phyloP scores from a whole-genome alignment of 2,113 vertebrate species.

The Neoarius graeffei region DNA sequence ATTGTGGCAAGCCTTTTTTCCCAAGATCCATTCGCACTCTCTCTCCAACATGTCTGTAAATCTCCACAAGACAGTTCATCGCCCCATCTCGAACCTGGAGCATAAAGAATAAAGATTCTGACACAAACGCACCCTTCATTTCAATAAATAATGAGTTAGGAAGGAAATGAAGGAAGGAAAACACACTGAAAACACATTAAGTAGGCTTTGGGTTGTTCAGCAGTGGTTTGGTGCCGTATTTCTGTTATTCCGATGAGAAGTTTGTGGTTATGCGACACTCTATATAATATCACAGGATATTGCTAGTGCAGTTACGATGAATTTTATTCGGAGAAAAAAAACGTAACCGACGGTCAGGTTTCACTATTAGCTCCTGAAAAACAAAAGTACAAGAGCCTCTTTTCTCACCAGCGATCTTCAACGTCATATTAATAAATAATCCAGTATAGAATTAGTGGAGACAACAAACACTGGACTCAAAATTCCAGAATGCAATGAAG shows the following conservation, averaged over 20 bases:
- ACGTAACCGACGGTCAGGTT: too few relatives aligned
- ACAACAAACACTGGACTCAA: too few relatives aligned
- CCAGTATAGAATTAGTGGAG: too few relatives aligned
- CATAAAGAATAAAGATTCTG: not conserved
- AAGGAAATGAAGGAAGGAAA: not conserved
- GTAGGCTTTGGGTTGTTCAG: not conserved
- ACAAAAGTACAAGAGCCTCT: too few relatives aligned
- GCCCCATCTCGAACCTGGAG: constrained; percentile 97
- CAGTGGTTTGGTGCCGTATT: not conserved
- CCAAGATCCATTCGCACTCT: constrained; percentile 93
- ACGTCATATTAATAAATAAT: too few relatives aligned
- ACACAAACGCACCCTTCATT: not conserved
- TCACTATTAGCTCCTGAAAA: too few relatives aligned
- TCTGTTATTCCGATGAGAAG: not conserved
- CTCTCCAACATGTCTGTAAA: constrained; percentile 96
- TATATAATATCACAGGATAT: not conserved
- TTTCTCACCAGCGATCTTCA: too few relatives aligned
- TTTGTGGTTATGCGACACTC: not conserved
- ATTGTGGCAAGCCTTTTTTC: constrained; percentile 96
- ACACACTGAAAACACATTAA: not conserved
- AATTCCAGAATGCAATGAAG: too few relatives aligned
- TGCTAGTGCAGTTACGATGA: not conserved
- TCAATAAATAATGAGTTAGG: not conserved
- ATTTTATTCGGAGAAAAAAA: too few relatives aligned
- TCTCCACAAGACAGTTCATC: constrained; percentile 94